Evolutionary conservation across 1,140 invertebrate genomes (phyloP), one percentile per base, ranked within the genome.

Genomic region (Episyrphus balteatus): DNA sequence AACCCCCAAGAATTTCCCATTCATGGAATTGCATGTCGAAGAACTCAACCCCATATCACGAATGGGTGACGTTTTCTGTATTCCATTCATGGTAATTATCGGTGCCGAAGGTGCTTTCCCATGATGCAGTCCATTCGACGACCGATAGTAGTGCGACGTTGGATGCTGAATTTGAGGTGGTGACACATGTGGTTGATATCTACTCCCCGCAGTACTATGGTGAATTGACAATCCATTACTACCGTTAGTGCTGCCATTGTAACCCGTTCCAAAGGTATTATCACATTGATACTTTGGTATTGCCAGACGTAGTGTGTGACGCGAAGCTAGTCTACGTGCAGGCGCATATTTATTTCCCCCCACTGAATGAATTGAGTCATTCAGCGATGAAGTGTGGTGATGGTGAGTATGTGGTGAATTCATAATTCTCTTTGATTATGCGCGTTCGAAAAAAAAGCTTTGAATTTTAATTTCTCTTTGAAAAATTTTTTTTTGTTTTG

Each of bases 311-410:
- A 66, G 46, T 3, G 63, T 64, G 49, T 66, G 62, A 12, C 63
- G 44, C 3, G 63, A 63, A 9, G 63, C 63, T 56, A 66, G 55
- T 39, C 61, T 61, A 54, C 63, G 64, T 56, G 61, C 61, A 61
- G 63, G 63, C 63, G 63, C 60, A 44, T 57, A 66, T 49, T 61
- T 59, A 57, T 65, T 59, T 33, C 9, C 7, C 3, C 37, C n/a
- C 21, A 26, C 12, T 14, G 42, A 26, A 8, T 26, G 21, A 26
- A 26, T 3, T 8, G 21, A 26, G 21, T 26, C 21, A 26, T 26
- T 26, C 21, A 26, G 3, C 21, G 21, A 26, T 26, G 21, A 26
- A 26, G 21, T 8, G 21, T 26, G 21, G 21, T 26, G 21, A 26
- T 26, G 21, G 21, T 26, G 21, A 26, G 21, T 26, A 26, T 26